A percentile compares a stretch with the other conserved stretches of the same genome.
Conservation (phyloP, 2,797 vertebrate species). For the Loris lydekkerianus region DNA sequence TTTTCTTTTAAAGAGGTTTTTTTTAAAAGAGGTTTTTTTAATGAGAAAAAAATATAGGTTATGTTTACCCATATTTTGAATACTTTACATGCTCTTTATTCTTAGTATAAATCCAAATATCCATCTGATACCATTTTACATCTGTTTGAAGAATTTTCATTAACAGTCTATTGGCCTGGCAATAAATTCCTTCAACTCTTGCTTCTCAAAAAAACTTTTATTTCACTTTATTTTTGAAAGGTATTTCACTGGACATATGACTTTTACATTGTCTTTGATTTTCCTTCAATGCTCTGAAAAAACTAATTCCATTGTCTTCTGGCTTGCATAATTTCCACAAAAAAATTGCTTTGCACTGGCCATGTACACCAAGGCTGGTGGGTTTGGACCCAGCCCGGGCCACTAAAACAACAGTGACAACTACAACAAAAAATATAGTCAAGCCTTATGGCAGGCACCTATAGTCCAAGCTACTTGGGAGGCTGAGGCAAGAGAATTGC, state of each 20-base stretch:
- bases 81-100: neutral
- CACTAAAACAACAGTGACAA: too few relatives aligned
- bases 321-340: neutral
- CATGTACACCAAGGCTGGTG: too few relatives aligned
- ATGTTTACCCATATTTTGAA: neutral
- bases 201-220: neutral
- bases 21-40: too few relatives aligned
- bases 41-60: neutral
- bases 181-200: neutral
- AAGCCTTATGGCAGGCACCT: too few relatives aligned
- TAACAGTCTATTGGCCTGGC: neutral
- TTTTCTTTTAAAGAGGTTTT: neutral
- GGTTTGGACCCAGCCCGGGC: too few relatives aligned
- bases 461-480: too few relatives aligned
- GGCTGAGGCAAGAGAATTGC: too few relatives aligned
- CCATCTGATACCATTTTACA: neutral
- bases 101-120: neutral
- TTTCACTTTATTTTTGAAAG: neutral
- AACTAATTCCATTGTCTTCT: neutral
- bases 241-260: neutral
- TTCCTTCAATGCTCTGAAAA: neutral
- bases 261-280: neutral
- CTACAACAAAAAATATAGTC: too few relatives aligned
- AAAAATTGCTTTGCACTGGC: neutral
- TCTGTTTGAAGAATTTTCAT: neutral